Conservation (phyloP, 2,888 invertebrate genomes). For the Tubiluchus corallicola region DNA sequence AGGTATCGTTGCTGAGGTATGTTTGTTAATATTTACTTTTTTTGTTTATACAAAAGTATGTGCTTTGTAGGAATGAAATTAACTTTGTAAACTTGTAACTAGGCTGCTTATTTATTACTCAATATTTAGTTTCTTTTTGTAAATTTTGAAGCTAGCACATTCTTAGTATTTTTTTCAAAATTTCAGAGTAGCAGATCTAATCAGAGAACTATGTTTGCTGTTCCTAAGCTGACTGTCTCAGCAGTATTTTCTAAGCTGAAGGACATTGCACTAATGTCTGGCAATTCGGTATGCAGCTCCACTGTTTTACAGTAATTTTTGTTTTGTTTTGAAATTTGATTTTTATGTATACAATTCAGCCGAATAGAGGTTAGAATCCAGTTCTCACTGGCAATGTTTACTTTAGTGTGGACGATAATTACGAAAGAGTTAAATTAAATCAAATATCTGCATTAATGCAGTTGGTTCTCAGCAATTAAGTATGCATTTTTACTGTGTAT, state of each 20-base stretch:
- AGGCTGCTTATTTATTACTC: conserved; percentile 32
- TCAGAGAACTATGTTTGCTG: conserved; percentile 72
- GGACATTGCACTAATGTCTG: conserved; percentile 68
- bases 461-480: too few species aligned
- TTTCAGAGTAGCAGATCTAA: conserved; percentile 32
- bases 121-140: conserved; percentile 19
- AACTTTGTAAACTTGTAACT: conserved; percentile 5
- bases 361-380: background rate
- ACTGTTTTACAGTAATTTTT: too few species aligned
- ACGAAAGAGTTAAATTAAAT: too few species aligned
- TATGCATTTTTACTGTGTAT: background rate
- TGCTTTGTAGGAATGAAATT: too few species aligned
- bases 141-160: conserved; percentile 6
- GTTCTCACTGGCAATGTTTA: background rate
- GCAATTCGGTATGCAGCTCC: conserved; percentile 47
- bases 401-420: background rate
- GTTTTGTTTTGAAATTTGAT: background rate
- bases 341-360: conserved; percentile 25
- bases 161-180: too few species aligned
- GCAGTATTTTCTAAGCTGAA: conserved; percentile 61
- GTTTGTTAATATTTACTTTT: conserved; percentile 7
- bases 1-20: conserved; percentile 66
- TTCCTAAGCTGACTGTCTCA: conserved; percentile 51
- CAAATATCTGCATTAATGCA: too few species aligned
- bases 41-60: too few species aligned